Conservation (phyloP, 2,888 invertebrate species). For the Nemoura dubitans region DNA sequence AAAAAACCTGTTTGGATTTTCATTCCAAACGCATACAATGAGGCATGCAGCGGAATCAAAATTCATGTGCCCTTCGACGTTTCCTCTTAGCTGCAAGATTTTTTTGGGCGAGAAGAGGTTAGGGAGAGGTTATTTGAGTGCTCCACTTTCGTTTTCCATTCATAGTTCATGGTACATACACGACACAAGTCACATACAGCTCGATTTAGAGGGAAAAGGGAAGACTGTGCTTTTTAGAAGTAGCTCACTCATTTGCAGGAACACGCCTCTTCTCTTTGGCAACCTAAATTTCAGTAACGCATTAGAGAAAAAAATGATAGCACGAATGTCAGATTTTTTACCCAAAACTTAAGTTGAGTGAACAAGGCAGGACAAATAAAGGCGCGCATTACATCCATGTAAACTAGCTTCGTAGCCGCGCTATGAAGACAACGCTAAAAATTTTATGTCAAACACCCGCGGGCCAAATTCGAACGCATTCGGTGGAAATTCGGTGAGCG, state of each 20-base stretch:
- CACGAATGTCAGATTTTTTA: background rate
- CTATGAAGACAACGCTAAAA: background rate
- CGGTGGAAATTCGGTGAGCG: too few species aligned
- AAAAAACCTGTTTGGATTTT: slow-evolving; percentile 2
- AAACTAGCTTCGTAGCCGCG: background rate
- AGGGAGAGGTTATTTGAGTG: background rate
- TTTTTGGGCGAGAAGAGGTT: background rate
- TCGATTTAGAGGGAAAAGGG: background rate
- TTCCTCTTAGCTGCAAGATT: background rate
- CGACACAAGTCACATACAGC: background rate
- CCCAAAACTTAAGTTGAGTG: background rate
- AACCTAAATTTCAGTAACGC: background rate
- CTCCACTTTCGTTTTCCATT: background rate
- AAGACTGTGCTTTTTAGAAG: background rate
- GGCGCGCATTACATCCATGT: background rate
- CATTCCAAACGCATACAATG: background rate
- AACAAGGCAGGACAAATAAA: background rate
- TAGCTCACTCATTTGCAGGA: background rate
- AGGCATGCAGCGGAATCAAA: background rate
- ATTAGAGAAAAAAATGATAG: background rate
- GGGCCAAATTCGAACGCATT: too few species aligned
- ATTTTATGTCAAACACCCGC: background rate
- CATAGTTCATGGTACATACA: background rate
- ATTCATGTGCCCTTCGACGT: background rate
- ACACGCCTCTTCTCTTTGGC: background rate